Conservation (phyloP, 2,797 vertebrate genomes). For the Cichlasoma orientale region DNA sequence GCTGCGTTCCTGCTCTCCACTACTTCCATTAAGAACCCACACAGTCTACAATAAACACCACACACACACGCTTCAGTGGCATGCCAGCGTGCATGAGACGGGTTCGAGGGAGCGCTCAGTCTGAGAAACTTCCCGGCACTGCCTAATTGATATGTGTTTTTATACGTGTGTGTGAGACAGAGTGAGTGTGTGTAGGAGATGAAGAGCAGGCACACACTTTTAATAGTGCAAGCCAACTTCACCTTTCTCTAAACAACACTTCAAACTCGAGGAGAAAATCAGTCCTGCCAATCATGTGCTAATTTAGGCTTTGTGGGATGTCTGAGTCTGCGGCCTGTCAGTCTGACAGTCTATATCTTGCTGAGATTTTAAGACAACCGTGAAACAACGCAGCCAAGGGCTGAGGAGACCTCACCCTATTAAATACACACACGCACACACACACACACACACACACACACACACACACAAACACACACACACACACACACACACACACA, state of each 20-base stretch:
- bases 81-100: conserved; percentile 14
- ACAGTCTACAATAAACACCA: conserved; percentile 11
- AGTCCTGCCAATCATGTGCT: conserved; percentile 62
- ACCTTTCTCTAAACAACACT: conserved; percentile 26
- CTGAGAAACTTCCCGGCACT: conserved; percentile 47
- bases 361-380: conserved; percentile 44
- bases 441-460: conserved; percentile 15
- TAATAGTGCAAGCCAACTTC: conserved; percentile 12
- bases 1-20: not conserved
- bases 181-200: not conserved
- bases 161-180: conserved; percentile 4
- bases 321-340: conserved; percentile 36
- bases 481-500: conserved; percentile 10
- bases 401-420: conserved; percentile 35
- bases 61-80: conserved; percentile 26
- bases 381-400: conserved; percentile 49
- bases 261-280: conserved; percentile 34
- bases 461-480: not conserved
- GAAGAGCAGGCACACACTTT: not conserved
- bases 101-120: conserved; percentile 37
- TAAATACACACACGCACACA: conserved; percentile 20
- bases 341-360: conserved; percentile 27
- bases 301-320: conserved; percentile 35
- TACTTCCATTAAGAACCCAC: not conserved
- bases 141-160: conserved; percentile 57